Evolutionary conservation across 2,113 vertebrate genomes (phyloP), one percentile per base, ranked within the genome.

Genomic region (Brachirus orientalis): DNA sequence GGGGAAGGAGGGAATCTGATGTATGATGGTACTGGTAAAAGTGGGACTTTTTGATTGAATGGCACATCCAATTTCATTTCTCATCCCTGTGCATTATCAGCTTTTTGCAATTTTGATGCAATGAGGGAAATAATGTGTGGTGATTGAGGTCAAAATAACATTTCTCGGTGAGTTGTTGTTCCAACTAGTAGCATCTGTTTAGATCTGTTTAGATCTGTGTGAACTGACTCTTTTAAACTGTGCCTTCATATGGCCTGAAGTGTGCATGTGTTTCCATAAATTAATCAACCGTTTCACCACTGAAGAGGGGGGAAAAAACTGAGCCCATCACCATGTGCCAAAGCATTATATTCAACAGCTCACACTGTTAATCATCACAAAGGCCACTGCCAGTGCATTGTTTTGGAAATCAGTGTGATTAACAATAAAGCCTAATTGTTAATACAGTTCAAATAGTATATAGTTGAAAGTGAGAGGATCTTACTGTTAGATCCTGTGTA

Each of bases 251-350:
- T 36, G 10, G 33, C 10, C 45, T 53, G 37, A 11, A 50, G 14
- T 63, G 20, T 56, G 61, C 33, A 59, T n/a, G 10, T 33, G 36
- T 55, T 61, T 65, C 18, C 36, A 43, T 22, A 47, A 72, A 70
- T 46, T 19, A 75, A 6, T 63, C 60, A 40, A 47, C 35, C 17
- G 40, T 48, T 61, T 43, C 45, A 35, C 10, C 37, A 33, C 3
- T 17, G 8, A 46, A 18, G 70, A 37, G 12, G 28, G 28, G 28
- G 28, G 6, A 28, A 28, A 28, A 28, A 28, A 28, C 28, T 28
- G 28, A 28, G 28, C 6, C 28, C 28, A 28, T 35, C 46, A 19
- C 17, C 12, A n/a, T 19, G 20, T 33, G 40, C 12, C 2, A 1
- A 36, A 0, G 2, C 43, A 18, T 69, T 69, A 48, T 33, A 50